phyloP scores from a whole-genome alignment of 1,140 invertebrate genomes.

The Andrena cerasifolii region DNA sequence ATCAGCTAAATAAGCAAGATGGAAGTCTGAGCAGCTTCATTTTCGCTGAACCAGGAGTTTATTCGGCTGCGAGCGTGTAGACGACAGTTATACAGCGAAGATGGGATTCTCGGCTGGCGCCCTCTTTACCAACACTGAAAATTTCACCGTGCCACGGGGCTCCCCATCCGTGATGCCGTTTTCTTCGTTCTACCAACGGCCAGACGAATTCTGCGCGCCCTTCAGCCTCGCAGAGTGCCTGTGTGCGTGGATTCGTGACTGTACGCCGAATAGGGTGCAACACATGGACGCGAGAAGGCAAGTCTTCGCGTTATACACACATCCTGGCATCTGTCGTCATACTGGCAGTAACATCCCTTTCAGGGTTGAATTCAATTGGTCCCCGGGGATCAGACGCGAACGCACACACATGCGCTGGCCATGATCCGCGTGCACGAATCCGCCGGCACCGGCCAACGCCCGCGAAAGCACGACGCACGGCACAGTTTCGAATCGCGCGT shows the following conservation, averaged over 20 bases:
- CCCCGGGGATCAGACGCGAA: neutral
- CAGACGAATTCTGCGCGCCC: slow-evolving; percentile 4
- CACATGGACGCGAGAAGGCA: neutral
- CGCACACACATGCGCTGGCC: neutral
- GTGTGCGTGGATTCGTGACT: neutral
- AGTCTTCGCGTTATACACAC: neutral
- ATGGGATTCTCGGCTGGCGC: slow-evolving; percentile 15
- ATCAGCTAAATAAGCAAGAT: slow-evolving; percentile 10
- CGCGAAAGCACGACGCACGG: no score
- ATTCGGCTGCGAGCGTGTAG: slow-evolving; percentile 19
- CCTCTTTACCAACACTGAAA: slow-evolving; percentile 16
- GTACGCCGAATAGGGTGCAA: no score
- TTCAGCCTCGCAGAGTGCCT: neutral
- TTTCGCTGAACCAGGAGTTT: slow-evolving; percentile 11
- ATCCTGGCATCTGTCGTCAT: neutral
- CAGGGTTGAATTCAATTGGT: slow-evolving; percentile 7
- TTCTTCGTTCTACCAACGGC: slow-evolving; percentile 8
- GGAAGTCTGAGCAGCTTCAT: slow-evolving; percentile 3
- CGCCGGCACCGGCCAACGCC: no score
- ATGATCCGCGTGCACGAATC: no score
- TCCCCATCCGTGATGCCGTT: slow-evolving; percentile 36
- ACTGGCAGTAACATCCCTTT: neutral
- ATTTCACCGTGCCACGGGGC: neutral
- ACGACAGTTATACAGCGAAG: slow-evolving; percentile 42
- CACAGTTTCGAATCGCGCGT: neutral